These are phyloP conservation scores for Smittia aterrima DNA, from an alignment of 2,888 invertebrate species.

Conservation along the genomic window DNA sequence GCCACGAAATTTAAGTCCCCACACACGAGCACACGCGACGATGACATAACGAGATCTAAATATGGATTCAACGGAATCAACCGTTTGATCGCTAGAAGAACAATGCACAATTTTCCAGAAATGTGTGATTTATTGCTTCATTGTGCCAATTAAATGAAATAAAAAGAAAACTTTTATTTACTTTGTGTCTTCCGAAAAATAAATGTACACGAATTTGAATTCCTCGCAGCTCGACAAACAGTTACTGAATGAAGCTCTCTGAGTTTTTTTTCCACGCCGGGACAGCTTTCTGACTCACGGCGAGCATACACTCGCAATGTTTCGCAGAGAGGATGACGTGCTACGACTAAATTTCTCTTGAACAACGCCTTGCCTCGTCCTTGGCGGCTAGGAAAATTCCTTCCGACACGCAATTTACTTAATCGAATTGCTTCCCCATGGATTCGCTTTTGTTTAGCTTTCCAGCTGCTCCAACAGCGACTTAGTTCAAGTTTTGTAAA, in stretches of 20 bases:
- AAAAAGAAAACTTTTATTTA: not conserved
- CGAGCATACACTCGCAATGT: no score
- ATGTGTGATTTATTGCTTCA: not conserved
- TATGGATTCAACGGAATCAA: not conserved
- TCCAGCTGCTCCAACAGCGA: no score
- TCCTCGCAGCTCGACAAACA: conserved; percentile 10
- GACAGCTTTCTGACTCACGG: not conserved
- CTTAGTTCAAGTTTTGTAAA: no score
- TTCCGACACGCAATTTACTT: no score
- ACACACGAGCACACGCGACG: not conserved
- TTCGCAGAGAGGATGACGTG: no score
- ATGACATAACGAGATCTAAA: conserved; percentile 5
- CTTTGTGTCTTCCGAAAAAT: not conserved
- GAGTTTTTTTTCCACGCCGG: conserved; percentile 11
- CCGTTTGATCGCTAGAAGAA: not conserved
- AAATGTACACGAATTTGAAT: not conserved
- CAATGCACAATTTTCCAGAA: not conserved
- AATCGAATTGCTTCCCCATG: no score
- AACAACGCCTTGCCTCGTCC: no score
- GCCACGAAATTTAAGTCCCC: not conserved
- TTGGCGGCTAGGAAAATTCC: no score
- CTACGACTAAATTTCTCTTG: no score
- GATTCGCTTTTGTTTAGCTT: no score
- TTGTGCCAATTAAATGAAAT: not conserved
- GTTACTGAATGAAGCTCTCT: conserved; percentile 4